Evolutionary conservation across 53 echinoderm and acorn worm genomes (phyloP).

Genomic region (Paracentrotus lividus): DNA sequence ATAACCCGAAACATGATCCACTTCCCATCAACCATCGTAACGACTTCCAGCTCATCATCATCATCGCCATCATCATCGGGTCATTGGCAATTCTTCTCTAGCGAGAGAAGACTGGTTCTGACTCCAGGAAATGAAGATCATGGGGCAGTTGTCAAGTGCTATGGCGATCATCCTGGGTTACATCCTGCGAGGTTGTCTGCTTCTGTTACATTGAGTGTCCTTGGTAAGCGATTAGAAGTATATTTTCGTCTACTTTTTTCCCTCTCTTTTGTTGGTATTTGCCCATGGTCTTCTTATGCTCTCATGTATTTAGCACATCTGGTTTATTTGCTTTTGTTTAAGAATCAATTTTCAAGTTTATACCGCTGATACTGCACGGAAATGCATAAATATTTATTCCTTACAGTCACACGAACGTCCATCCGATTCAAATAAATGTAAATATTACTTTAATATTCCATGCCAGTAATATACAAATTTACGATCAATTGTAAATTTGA

Average conservation of each 20-base stretch:
- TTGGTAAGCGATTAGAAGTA: not conserved
- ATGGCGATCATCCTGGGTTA: not conserved
- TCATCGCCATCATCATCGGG: not conserved
- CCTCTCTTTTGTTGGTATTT: no score
- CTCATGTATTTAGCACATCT: not conserved
- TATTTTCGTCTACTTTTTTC: no score
- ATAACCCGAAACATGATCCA: conserved; percentile 8
- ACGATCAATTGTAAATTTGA: no score
- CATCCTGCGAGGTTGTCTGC: not conserved
- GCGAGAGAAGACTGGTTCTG: not conserved
- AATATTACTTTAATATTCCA: no score
- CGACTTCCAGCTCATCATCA: not conserved
- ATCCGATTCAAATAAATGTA: no score
- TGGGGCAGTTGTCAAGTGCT: not conserved
- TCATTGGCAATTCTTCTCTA: not conserved
- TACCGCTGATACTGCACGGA: no score
- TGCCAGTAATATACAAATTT: no score
- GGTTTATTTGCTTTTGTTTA: not conserved
- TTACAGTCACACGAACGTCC: no score
- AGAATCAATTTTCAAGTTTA: no score
- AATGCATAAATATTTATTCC: no score
- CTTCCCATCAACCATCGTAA: not conserved
- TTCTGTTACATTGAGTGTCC: not conserved
- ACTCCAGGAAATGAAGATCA: not conserved
- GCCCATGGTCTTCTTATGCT: not conserved